Conservation (phyloP, 2,888 invertebrate genomes). For the Erpobdella octoculata region DNA sequence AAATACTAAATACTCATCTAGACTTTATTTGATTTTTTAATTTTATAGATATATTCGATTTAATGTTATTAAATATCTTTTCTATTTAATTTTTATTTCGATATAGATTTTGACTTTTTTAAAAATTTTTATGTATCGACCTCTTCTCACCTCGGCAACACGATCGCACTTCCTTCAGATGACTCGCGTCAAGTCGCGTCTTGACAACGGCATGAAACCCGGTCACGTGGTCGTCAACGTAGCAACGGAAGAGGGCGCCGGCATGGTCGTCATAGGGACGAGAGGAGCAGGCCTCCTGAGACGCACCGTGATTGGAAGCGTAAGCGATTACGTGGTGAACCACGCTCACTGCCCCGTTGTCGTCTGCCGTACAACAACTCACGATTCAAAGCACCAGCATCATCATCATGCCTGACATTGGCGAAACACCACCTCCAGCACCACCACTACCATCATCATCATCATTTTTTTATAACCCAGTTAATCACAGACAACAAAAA, state of each 20-base stretch:
- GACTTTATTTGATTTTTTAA: no score
- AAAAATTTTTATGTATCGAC: no score
- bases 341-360: conserved; percentile 27
- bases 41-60: no score
- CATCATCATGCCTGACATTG: background rate
- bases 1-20: no score
- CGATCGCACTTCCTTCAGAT: background rate
- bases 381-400: background rate
- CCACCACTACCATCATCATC: no score
- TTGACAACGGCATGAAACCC: conserved; percentile 8
- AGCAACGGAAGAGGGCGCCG: conserved; percentile 20
- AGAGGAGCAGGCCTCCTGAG: conserved; percentile 10
- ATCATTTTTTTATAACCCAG: no score
- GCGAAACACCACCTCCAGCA: no score
- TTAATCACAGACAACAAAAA: no score
- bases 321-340: conserved; percentile 25
- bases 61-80: no score
- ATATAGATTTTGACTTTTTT: no score
- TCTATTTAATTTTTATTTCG: no score
- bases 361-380: conserved; percentile 18
- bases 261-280: conserved; percentile 21
- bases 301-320: conserved; percentile 25
- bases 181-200: background rate
- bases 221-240: conserved; percentile 27
- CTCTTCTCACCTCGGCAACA: background rate